A percentile compares a stretch with the other conserved stretches of the same genome.
Conservation (phyloP, 2,797 vertebrate species). For the Antrozous pallidus region DNA sequence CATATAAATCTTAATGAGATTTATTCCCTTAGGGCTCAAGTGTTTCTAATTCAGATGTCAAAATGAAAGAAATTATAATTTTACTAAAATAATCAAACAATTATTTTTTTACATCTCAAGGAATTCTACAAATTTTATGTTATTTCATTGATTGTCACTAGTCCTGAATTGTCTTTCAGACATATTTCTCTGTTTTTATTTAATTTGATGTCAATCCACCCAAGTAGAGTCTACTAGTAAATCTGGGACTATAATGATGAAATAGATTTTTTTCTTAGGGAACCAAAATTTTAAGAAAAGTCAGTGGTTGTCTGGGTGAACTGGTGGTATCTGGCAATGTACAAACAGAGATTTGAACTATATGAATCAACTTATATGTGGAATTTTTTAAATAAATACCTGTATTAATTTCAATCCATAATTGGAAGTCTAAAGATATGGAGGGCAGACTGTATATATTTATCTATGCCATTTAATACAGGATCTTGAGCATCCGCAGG, state of each 20-base stretch:
- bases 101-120: slow-evolving; percentile 35
- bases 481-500: neutral
- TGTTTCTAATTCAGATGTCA: slow-evolving; percentile 54
- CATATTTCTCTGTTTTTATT: slow-evolving; percentile 15
- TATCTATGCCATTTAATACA: neutral
- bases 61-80: slow-evolving; percentile 59
- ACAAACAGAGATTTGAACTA: neutral
- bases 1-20: slow-evolving; percentile 61
- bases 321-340: neutral
- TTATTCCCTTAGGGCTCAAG: slow-evolving; percentile 30
- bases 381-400: neutral
- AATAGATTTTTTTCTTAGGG: neutral
- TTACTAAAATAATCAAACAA: slow-evolving; percentile 25
- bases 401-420: neutral
- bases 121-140: slow-evolving; percentile 41
- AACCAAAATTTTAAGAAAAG: neutral
- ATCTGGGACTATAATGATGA: neutral
- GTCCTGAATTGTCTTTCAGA: neutral
- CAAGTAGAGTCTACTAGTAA: neutral
- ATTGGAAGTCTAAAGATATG: neutral
- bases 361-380: neutral
- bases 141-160: slow-evolving; percentile 41
- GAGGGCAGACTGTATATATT: neutral
- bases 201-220: neutral
- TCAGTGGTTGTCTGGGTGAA: neutral